Evolutionary conservation across 2,888 invertebrate species (phyloP), one percentile per base, ranked within the genome.

Genomic region (Candidula unifasciata): DNA sequence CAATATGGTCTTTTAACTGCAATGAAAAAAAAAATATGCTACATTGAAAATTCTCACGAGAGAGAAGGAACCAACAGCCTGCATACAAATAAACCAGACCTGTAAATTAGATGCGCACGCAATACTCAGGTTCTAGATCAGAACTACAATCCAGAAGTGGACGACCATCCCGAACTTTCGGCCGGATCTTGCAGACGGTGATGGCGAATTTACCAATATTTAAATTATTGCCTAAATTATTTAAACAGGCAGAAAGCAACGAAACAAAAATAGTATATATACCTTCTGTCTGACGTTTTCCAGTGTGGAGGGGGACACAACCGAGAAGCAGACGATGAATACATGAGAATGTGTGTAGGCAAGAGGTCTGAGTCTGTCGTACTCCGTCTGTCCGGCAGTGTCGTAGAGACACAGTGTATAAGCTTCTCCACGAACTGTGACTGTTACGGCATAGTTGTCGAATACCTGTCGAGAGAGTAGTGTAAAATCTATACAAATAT

Each of bases 271-370:
- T 16, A n/a, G 60, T 21, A 5, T 8, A 1, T 68, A 27, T 80
- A 97, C 97, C 96, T 99, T 99, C 95, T 99, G 99, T 95, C 98
- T 98, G 85, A 99, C 99, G 95, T 99, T 99, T 95, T 99, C 99
- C 95, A 98, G 99, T 82, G 99, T 99, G 92, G 99, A 98, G 88
- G 99, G 99, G 91, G 98, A 98, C 87, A 99, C 99, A 91, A 99
- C 99, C 91, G 99, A 99, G 94, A 99, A 99, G 95, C 99, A 99
- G 88, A 99, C 99, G 91, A 99, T 96, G 95, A 99, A 99, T 87
- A 99, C 99, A 95, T 99, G 99, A 82, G 99, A 99, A 95, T 99
- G 99, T 89, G 99, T 99, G 95, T 99, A 99, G 88, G 98, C 98
- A 89, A 99, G 95, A 64, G 99, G 99, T 93, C 99, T 95, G 92